phyloP scores from a whole-genome alignment of 1,140 invertebrate genomes.

The Panulirus ornatus region DNA sequence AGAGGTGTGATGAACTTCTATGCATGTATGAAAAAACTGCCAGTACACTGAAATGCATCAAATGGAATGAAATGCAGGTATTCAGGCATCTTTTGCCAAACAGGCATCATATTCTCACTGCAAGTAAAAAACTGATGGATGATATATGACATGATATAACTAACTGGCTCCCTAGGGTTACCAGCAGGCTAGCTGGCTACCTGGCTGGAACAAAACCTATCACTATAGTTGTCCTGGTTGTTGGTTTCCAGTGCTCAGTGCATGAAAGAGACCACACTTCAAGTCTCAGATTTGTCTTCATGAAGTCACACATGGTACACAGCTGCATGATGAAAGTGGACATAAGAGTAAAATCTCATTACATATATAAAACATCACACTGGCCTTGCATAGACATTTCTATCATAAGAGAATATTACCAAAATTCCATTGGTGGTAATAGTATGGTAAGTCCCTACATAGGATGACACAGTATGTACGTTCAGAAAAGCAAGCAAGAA shows the following conservation, averaged over 20 bases:
- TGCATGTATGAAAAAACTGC: conserved; percentile 49
- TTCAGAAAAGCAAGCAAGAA: conserved; percentile 16
- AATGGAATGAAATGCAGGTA: conserved; percentile 43
- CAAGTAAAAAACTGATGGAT: conserved; percentile 42
- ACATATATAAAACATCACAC: conserved; percentile 67
- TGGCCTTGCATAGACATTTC: conserved; percentile 48
- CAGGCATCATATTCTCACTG: conserved; percentile 55
- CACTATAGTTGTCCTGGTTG: conserved; percentile 62
- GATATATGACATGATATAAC: conserved; percentile 51
- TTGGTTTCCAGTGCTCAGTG: conserved; percentile 54
- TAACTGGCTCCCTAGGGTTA: conserved; percentile 43
- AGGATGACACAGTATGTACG: conserved; percentile 20
- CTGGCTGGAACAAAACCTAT: conserved; percentile 58
- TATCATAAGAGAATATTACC: conserved; percentile 8
- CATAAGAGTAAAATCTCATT: conserved; percentile 61
- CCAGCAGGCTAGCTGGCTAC: conserved; percentile 56
- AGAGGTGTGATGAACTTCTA: conserved; percentile 33
- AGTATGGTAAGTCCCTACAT: conserved; percentile 22
- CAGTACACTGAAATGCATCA: conserved; percentile 48
- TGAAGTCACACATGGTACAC: conserved; percentile 60
- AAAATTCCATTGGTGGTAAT: conserved; percentile 5
- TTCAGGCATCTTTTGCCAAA: conserved; percentile 44
- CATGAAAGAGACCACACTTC: conserved; percentile 66
- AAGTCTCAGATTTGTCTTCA: conserved; percentile 53
- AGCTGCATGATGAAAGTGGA: conserved; percentile 64